A percentile compares a stretch with the other conserved stretches of the same genome.
Evolutionary conservation across 2,113 vertebrate species (phyloP).

Genomic region (Oenanthe oenanthe): DNA sequence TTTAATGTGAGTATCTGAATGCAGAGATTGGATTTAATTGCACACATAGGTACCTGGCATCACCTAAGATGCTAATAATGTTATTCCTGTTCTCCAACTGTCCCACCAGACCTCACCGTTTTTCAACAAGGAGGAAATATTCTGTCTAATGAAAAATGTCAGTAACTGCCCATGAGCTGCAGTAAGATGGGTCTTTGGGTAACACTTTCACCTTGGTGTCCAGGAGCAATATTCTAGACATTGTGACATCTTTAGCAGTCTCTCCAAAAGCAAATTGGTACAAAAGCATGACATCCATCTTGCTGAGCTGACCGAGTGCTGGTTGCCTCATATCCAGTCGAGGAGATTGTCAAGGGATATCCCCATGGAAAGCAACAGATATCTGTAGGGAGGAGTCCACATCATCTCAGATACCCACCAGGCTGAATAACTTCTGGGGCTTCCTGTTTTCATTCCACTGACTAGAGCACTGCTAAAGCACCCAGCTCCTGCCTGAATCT

Average conservation of each 20-base stretch:
- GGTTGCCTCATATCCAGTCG: neutral
- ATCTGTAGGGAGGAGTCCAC: neutral
- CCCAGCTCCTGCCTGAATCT: neutral
- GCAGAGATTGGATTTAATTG: neutral
- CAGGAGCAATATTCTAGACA: neutral
- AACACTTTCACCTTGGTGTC: neutral
- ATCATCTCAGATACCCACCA: neutral
- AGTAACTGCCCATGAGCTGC: neutral
- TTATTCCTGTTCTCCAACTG: neutral
- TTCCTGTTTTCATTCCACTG: neutral
- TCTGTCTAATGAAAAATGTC: neutral
- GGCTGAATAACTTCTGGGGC: neutral
- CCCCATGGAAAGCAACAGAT: neutral
- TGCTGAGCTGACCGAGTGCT: neutral
- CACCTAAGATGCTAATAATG: neutral
- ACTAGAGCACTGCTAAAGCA: neutral
- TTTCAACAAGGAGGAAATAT: neutral
- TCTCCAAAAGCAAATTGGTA: neutral
- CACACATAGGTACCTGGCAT: neutral
- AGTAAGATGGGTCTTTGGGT: neutral
- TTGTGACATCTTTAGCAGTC: neutral
- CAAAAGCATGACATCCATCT: neutral
- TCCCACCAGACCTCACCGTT: neutral
- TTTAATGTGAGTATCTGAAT: neutral
- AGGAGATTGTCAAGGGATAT: neutral